phyloP scores from a whole-genome alignment of 2,113 vertebrate species.

The Athene cunicularia region DNA sequence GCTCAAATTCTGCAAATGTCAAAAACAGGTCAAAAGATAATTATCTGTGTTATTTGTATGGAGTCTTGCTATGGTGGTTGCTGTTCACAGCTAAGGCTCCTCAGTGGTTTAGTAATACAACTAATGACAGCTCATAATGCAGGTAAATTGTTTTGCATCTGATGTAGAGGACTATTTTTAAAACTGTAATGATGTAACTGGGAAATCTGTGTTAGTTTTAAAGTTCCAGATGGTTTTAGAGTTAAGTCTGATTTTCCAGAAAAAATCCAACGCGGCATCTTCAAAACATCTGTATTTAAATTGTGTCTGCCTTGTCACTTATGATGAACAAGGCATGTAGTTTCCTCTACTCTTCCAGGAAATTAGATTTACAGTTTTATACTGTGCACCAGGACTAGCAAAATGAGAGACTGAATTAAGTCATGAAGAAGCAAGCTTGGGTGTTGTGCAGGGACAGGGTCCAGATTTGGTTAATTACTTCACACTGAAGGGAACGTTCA shows the following conservation, averaged over 20 bases:
- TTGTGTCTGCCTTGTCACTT: background rate
- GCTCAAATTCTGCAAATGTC: background rate
- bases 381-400: background rate
- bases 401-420: background rate
- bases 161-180: conserved; percentile 1
- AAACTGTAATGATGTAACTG: background rate
- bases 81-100: background rate
- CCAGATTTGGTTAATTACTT: background rate
- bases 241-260: background rate
- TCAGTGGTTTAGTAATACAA: background rate
- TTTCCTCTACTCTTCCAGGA: background rate
- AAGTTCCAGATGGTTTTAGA: conserved; percentile 15
- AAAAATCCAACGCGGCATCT: background rate
- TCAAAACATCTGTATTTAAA: background rate
- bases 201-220: conserved; percentile 30
- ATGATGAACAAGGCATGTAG: background rate
- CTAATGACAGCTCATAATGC: conserved; percentile 23
- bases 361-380: background rate
- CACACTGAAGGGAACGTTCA: background rate
- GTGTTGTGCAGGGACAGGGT: background rate
- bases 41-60: background rate
- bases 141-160: conserved; percentile 24
- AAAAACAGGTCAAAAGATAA: background rate
- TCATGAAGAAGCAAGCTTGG: background rate
- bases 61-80: background rate